Conservation (phyloP, 2,797 vertebrate species). For the Gymnocypris eckloni region DNA sequence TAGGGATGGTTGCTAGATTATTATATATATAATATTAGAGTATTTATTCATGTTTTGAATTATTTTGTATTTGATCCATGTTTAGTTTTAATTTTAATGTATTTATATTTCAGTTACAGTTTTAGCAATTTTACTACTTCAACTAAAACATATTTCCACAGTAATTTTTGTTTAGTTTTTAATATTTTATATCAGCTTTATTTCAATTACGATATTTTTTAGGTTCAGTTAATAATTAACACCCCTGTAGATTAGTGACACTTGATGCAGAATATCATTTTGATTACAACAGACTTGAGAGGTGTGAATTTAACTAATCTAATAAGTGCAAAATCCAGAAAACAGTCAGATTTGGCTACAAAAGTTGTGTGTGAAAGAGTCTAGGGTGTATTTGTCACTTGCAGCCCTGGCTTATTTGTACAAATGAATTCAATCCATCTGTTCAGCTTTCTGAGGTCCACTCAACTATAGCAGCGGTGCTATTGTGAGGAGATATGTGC, state of each 20-base stretch:
- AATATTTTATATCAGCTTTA: not conserved
- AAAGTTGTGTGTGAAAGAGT: not conserved
- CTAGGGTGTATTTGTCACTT: not conserved
- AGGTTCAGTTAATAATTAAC: not conserved
- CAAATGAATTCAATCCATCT: not conserved
- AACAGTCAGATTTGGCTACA: not conserved
- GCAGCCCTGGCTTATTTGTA: not conserved
- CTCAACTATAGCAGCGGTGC: not conserved
- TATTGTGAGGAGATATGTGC: not conserved
- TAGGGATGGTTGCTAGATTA: not conserved
- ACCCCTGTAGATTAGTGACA: not conserved
- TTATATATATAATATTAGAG: not conserved
- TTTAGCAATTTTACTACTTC: not conserved
- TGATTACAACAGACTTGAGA: not conserved
- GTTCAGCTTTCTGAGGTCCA: constrained; percentile 6
- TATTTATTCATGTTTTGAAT: not conserved
- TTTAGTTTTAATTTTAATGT: not conserved
- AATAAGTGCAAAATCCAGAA: not conserved
- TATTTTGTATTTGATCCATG: not conserved
- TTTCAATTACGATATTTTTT: not conserved
- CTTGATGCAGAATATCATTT: not conserved
- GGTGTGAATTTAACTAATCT: not conserved
- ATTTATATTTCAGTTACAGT: not conserved
- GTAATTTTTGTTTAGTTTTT: not conserved
- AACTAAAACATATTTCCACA: not conserved